Percentiles rank a stretch among this genome's conserved stretches.
Evolutionary conservation across 2,888 invertebrate genomes (phyloP).

Genomic region (Aproaerema taeniolella): DNA sequence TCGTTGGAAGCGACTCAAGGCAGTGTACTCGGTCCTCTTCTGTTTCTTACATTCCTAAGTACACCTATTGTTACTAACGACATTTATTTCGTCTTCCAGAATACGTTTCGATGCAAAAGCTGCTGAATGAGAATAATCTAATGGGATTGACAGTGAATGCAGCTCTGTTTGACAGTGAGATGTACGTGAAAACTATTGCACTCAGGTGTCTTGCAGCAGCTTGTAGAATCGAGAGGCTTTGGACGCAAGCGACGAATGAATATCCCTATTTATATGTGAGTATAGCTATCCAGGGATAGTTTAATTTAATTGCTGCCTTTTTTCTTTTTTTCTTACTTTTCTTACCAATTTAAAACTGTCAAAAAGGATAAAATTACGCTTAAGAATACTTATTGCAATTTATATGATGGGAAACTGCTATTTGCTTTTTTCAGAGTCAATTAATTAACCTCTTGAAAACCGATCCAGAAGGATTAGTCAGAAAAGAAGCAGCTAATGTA

Average conservation of each 20-base stretch:
- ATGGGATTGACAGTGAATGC: slow-evolving; percentile 11
- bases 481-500: slow-evolving; percentile 80
- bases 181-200: slow-evolving; percentile 16
- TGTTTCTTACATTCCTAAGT: too few species aligned
- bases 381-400: neutral
- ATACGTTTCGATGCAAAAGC: slow-evolving; percentile 26
- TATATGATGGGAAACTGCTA: too few species aligned
- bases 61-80: too few species aligned
- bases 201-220: slow-evolving; percentile 17
- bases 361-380: neutral
- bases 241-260: slow-evolving; percentile 14
- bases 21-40: too few species aligned
- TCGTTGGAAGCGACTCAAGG: too few species aligned
- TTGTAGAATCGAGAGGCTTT: slow-evolving; percentile 12
- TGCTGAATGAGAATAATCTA: slow-evolving; percentile 1
- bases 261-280: slow-evolving; percentile 15
- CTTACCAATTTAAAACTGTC: too few species aligned
- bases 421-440: slow-evolving; percentile 52
- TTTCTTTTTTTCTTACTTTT: too few species aligned
- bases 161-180: slow-evolving; percentile 11
- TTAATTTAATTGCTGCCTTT: too few species aligned
- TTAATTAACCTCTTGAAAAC: slow-evolving; percentile 72
- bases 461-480: slow-evolving; percentile 83
- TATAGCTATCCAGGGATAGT: neutral
- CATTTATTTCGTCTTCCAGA: too few species aligned